phyloP scores from a whole-genome alignment of 92 coral and sea anemone species.

The Anthopleura xanthogrammica region DNA sequence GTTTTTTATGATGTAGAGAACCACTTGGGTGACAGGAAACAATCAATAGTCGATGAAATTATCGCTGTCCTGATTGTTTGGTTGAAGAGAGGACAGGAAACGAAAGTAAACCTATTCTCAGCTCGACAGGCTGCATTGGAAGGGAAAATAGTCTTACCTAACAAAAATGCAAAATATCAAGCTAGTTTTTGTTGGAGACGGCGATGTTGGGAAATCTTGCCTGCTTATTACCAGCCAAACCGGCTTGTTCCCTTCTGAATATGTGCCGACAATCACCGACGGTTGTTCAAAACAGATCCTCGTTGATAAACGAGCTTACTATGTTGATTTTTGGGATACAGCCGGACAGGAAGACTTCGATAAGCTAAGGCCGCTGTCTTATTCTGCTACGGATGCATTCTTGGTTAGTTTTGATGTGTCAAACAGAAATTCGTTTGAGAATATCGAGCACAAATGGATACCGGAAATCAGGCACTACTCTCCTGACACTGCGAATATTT shows the following conservation, averaged over 20 bases:
- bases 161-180: conserved; percentile 54
- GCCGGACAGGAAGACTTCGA: conserved; percentile 91
- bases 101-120: neutral
- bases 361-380: conserved; percentile 75
- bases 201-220: conserved; percentile 79
- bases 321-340: conserved; percentile 76
- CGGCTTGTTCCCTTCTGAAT: conserved; percentile 49
- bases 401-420: conserved; percentile 73
- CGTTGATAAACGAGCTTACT: no score
- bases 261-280: conserved; percentile 82
- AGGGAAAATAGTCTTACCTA: neutral
- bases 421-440: conserved; percentile 59
- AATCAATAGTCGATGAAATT: no score
- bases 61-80: no score
- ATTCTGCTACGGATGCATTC: conserved; percentile 78
- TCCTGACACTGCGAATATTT: conserved; percentile 55
- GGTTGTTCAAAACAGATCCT: no score
- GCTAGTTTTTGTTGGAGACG: conserved; percentile 81
- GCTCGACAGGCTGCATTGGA: no score
- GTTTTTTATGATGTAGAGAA: no score
- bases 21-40: no score
- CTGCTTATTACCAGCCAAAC: conserved; percentile 57
- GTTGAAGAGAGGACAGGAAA: neutral
- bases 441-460: conserved; percentile 66
- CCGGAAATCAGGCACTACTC: conserved; percentile 59